Evolutionary conservation across 2,888 invertebrate species (phyloP).

Genomic region (Cataglyphis albicans): DNA sequence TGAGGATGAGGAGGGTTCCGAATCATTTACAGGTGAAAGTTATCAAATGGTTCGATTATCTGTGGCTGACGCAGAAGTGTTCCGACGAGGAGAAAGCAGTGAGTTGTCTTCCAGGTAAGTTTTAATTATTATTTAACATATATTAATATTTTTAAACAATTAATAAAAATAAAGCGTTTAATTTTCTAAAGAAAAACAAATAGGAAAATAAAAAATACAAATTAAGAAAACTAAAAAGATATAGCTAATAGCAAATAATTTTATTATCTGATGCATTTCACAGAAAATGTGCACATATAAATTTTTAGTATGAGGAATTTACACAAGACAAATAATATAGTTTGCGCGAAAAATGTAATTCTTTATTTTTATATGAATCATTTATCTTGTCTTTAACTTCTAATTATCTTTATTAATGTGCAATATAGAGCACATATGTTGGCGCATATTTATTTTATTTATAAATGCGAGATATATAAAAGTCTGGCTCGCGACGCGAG

Average conservation of each 20-base stretch:
- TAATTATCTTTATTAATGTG: constrained; percentile 39
- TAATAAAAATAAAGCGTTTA: background rate
- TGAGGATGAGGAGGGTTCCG: constrained; percentile 98
- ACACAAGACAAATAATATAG: constrained; percentile 2
- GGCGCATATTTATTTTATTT: constrained; percentile 6
- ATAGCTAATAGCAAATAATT: background rate
- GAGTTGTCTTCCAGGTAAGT: constrained; percentile 93
- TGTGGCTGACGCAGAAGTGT: constrained; percentile 99
- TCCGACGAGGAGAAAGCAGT: constrained; percentile 98
- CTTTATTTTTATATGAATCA: constrained; percentile 33
- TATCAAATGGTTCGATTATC: constrained; percentile 99
- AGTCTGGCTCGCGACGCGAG: background rate
- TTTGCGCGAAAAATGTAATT: background rate
- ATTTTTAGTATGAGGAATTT: constrained; percentile 1
- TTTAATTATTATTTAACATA: background rate
- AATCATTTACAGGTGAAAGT: constrained; percentile 98
- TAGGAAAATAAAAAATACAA: background rate
- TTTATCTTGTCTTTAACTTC: constrained; percentile 8
- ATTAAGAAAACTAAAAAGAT: background rate
- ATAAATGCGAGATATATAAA: constrained; percentile 29
- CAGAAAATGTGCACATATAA: background rate
- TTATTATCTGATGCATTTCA: background rate
- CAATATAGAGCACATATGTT: constrained; percentile 1
- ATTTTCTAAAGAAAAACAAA: background rate
- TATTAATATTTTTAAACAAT: background rate